Base-by-base conservation (phyloP, 2,888 invertebrate genomes). In the Cosmorhoe ocellata region DNA sequence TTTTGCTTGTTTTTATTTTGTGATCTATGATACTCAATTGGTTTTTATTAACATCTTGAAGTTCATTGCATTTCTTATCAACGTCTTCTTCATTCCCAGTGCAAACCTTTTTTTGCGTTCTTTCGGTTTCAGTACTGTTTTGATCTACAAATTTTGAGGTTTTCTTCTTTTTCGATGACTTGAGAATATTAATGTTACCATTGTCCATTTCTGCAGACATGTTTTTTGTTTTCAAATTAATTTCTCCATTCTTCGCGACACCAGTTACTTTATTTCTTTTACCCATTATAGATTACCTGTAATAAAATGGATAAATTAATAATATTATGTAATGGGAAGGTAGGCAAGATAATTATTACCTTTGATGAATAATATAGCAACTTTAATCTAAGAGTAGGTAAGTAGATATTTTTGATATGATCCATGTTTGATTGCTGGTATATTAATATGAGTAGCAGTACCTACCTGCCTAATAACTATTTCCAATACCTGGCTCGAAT, bases 231-330 rank as follows among this genome's bases (percentile, higher is more conserved):
- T 18, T 42, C 6, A 22, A 13, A 27, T 36, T 38, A 24, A 27
- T 9, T 41, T 40, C 28, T 48, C 42, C 14, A n/a, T 0, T 39
- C 6, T 33, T 37, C 13, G 34, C 33, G 5, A 14, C 9, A 3
- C 12, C 14, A 12, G 12, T 11, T 32, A 10, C 9, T 41, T 31
- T 45, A 6, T 49, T 14, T 49, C 18, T 40, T 1, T 50, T 50
- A 1, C 49, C 28, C 49, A 50, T 49, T 12, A 12, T 43, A n/a
- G n/a, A n/a, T n/a, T n/a, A 33, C 10, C 49, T 49, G 49, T 24
- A 43, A 43, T 24, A 42, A 48, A 26, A 13, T 12, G 10, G 18
- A 18, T 3, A 18, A 3, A 18, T 4, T 18, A 18, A 18, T 18
- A 18, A 18, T 18, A 18, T 12, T 8, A 11, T 11, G n/a, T n/a